Conservation (phyloP, 2,888 invertebrate species). For the Acanthosepion lycidas region DNA sequence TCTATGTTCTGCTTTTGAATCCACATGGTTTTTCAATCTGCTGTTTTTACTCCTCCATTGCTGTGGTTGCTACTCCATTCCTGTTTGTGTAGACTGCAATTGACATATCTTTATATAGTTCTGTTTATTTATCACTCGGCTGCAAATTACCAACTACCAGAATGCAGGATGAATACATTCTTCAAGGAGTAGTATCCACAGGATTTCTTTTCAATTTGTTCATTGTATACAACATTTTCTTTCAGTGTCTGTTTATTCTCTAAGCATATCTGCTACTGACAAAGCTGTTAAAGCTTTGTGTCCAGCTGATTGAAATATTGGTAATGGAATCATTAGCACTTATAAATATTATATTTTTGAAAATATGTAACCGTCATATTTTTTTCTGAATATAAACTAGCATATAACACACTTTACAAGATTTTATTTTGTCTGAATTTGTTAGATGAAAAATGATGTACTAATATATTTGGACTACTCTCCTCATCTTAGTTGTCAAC, state of each 20-base stretch:
- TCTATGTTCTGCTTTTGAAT: not conserved
- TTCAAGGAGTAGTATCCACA: constrained; percentile 11
- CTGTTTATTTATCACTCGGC: not conserved
- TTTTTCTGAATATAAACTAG: too few species aligned
- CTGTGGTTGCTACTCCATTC: not conserved
- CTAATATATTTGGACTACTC: too few species aligned
- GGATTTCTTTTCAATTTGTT: not conserved
- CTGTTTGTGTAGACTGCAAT: constrained; percentile 12
- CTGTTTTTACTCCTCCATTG: not conserved
- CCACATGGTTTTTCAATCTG: constrained; percentile 17
- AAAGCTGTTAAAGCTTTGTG: not conserved
- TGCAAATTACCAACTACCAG: constrained; percentile 23
- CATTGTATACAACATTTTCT: not conserved
- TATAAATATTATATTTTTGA: not conserved
- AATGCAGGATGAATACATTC: not conserved
- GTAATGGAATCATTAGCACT: not conserved
- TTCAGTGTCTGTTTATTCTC: not conserved
- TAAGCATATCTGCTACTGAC: not conserved
- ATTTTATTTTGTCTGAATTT: too few species aligned
- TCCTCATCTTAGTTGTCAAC: too few species aligned
- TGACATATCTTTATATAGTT: constrained; percentile 20
- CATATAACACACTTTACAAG: too few species aligned
- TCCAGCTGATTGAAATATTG: not conserved
- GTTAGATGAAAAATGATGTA: too few species aligned
- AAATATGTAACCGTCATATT: too few species aligned